Base-by-base conservation (phyloP, 2,888 invertebrate species). In the Sphecodes monilicornis region DNA sequence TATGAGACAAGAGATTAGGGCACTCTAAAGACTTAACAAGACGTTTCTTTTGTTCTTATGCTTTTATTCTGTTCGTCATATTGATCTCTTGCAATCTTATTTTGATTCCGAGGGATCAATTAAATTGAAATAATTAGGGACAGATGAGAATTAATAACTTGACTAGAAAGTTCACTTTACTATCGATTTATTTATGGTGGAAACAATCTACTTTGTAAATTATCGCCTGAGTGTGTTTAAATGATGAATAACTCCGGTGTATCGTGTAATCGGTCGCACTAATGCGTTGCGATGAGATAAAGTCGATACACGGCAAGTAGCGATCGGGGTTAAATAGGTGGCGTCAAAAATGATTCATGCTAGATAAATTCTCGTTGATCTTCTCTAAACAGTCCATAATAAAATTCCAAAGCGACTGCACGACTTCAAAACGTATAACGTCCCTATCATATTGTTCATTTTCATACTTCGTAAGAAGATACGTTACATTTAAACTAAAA, bases 331-430 rank as follows among this genome's bases (percentile, higher is more conserved):
- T 80, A 32, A 79, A 80, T 68, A 70, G 78, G 78, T 87, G 89
- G 88, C 80, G 73, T n/a, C 36, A 66, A 36, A 74, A 75, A 88
- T 90, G 86, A 90, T 84, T 90, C 90, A 90, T 50, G 18, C 29
- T 39, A 50, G 87, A 89, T 90, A 89, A 90, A 60, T 60, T 60
- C 16, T 60, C 16, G 60, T 8, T 29, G 4, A 16, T 60, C 29
- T 16, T 29, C 29, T 29, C 29, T 6, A 2, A 16, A 6, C 6
- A 6, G 26, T 29, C 5, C 13, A 13, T 4, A 11, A 26, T 60
- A 26, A 16, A 29, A 16, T 16, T 29, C 60, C 29, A 29, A 29
- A 29, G 0, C 6, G 60, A 8, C 5, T 0, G 2, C 54, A 11
- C 54, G 4, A 60, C 10, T 22, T 8, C 8, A 50, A 50, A 50